Base-by-base conservation (phyloP, 2,888 invertebrate species). In the Tiphia femorata region DNA sequence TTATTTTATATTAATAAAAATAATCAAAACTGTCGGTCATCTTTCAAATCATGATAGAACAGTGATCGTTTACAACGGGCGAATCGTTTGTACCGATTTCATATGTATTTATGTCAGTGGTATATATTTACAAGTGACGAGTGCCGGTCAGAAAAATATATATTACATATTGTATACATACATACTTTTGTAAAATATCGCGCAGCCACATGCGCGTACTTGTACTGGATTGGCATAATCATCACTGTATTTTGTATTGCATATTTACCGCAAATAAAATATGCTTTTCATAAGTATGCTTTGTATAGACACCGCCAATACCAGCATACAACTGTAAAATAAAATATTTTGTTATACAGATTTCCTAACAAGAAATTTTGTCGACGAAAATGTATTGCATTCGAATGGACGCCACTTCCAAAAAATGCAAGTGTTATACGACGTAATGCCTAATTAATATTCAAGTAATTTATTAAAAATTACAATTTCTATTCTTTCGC, bases 231-330 rank as follows among this genome's bases (percentile, higher is more conserved):
- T 56, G 58, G 57, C 47, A 62, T 61, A 58, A 56, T 67, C 35
- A 49, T 65, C 48, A 47, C 43, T 60, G 55, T 63, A 63, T 61
- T 72, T 71, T 70, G 52, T 62, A 64, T 44, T 62, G 43, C 52
- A 62, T 44, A 44, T 76, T 74, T 72, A 71, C 67, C 69, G 70
- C 51, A 44, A 77, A 76, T 75, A 76, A 76, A 73, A 17, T 58
- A 49, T 62, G 33, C 62, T 64, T 76, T 72, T 65, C 55, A 46
- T 67, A 68, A 67, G 47, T n/a, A 41, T 23, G 2, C 2, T 41
- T 41, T 16, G 4, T 33, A 3, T 33, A 6, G 4, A 4, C 5
- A 33, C 8, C 7, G 12, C 29, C 3, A 29, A 7, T n/a, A n/a
- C n/a, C n/a, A n/a, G n/a, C n/a, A n/a, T n/a, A n/a, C n/a, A n/a